phyloP scores from a whole-genome alignment of 2,888 invertebrate species.

The Alentia gelatinosa region DNA sequence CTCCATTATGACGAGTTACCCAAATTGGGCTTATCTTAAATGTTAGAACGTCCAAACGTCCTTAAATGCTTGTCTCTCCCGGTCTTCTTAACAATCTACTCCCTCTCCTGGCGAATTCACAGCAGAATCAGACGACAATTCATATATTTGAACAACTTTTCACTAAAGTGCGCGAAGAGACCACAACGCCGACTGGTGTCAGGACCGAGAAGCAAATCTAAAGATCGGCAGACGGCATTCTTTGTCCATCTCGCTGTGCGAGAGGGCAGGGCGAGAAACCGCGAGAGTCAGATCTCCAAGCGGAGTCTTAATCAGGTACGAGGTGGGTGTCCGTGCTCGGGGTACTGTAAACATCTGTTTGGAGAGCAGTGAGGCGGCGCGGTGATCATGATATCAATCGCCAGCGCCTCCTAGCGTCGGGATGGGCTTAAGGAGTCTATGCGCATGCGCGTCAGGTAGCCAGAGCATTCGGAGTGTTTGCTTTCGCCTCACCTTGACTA shows the following conservation, averaged over 20 bases:
- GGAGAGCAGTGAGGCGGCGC: neutral
- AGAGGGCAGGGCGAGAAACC: neutral
- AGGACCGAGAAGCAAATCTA: neutral
- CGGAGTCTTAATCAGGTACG: neutral
- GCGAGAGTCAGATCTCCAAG: neutral
- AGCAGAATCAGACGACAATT: no score
- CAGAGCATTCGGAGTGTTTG: neutral
- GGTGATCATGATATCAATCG: neutral
- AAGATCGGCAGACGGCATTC: no score
- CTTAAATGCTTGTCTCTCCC: no score
- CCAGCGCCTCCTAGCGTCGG: neutral
- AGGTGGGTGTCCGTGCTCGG: neutral
- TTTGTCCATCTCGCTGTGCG: neutral
- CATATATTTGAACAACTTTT: conserved; percentile 21
- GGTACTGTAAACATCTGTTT: neutral
- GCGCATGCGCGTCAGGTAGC: conserved; percentile 32
- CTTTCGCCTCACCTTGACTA: neutral
- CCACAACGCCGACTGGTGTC: neutral
- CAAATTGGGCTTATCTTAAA: no score
- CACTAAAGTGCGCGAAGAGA: neutral
- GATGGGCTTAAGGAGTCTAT: conserved; percentile 18
- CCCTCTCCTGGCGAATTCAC: no score
- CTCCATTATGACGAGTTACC: no score
- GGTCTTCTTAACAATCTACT: no score
- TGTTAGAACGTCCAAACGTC: no score